Conservation (phyloP, 2,888 invertebrate species). For the Zygogramma bicolorata region DNA sequence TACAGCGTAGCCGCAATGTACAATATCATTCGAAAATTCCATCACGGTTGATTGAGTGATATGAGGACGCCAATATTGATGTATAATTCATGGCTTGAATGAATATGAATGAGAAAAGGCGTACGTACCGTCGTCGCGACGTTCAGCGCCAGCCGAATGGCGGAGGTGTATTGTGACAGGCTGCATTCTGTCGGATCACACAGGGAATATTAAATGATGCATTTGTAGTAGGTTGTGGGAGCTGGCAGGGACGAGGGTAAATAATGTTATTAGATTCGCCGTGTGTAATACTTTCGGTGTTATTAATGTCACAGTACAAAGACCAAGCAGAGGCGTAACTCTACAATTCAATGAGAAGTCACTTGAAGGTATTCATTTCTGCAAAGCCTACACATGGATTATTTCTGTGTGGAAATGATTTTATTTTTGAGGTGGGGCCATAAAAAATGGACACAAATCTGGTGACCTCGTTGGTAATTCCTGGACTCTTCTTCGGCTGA, state of each 20-base stretch:
- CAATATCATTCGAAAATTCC: conserved; percentile 25
- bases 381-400: too few relatives aligned
- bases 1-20: neutral
- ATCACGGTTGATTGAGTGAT: conserved; percentile 32
- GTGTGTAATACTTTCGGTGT: neutral
- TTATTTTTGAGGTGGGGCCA: too few relatives aligned
- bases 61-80: conserved; percentile 31
- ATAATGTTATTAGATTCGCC: neutral
- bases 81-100: conserved; percentile 36
- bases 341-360: too few relatives aligned
- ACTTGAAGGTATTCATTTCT: too few relatives aligned
- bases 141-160: conserved; percentile 9
- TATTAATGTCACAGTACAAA: neutral
- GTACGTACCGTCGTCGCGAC: conserved; percentile 15
- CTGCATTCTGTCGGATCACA: conserved; percentile 20
- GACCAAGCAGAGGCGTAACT: neutral
- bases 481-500: too few relatives aligned
- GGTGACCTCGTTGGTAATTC: too few relatives aligned
- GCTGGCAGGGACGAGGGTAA: neutral
- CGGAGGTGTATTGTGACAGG: conserved; percentile 26
- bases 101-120: conserved; percentile 37
- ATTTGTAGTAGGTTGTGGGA: neutral
- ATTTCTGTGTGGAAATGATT: too few relatives aligned
- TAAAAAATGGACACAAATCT: too few relatives aligned
- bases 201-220: conserved; percentile 25